These are phyloP conservation scores for Leptinotarsa juncta DNA, from an alignment of 2,888 invertebrate genomes.

Conservation along the genomic window DNA sequence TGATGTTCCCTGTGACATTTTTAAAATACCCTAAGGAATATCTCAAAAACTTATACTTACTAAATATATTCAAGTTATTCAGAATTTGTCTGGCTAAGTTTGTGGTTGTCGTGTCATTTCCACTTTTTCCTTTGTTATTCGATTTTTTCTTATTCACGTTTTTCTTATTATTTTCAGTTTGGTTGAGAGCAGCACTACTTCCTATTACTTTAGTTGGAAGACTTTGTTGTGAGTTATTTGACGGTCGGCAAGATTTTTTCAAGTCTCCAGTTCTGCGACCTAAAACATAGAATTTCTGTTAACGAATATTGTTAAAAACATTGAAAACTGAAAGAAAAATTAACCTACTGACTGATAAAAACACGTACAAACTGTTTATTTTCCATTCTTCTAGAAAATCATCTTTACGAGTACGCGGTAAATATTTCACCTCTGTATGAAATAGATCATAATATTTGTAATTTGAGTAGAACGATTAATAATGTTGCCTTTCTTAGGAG, in stretches of 20 bases:
- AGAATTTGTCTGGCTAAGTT: conserved; percentile 83
- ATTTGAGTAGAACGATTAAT: no score
- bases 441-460: no score
- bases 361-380: not conserved
- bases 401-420: no score
- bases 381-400: no score
- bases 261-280: conserved; percentile 60
- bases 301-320: not conserved
- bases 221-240: conserved; percentile 46
- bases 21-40: no score
- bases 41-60: conserved; percentile 62
- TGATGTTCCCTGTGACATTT: no score
- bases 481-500: no score
- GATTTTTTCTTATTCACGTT: conserved; percentile 64
- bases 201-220: conserved; percentile 55
- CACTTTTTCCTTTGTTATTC: conserved; percentile 62
- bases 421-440: no score
- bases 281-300: conserved; percentile 36
- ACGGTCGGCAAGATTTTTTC: conserved; percentile 52
- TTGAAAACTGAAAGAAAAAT: not conserved
- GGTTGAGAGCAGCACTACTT: conserved; percentile 57
- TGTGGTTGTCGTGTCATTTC: conserved; percentile 68
- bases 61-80: conserved; percentile 85
- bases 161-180: conserved; percentile 52
- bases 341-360: not conserved